Evolutionary conservation across 2,113 vertebrate species (phyloP), one percentile per base, ranked within the genome.

Genomic region (Triplophysa tibetana): DNA sequence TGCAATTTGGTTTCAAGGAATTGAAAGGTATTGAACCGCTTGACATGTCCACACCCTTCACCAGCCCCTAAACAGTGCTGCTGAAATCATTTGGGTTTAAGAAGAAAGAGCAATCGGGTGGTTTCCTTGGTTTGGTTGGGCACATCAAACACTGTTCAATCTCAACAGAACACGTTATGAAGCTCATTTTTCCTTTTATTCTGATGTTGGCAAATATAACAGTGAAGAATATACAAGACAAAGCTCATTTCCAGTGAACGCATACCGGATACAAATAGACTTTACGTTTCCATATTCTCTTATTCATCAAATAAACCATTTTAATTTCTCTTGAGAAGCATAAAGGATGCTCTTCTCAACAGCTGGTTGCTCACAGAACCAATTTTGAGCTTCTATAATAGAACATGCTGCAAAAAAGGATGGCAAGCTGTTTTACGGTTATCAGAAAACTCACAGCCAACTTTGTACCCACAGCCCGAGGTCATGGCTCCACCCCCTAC

Each of bases 11-110:
- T 80, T 48, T 82, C 63, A 72, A 21, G 14, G 72, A 67, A 62
- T 56, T 76, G 82, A 87, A 45, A 75, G 83, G 87, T 77, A 75
- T 82, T 79, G 83, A 89, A 89, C 89, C 82, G 73, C 58, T 79
- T 68, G 66, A 77, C 41, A 72, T 75, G 78, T 72, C 86, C 24
- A 81, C 82, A 81, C 75, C 70, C 82, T 75, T 73, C 33, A 21
- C 54, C 52, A 78, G 65, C 70, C 70, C 70, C 54, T 50, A 76
- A 87, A 84, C 65, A 77, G 79, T 79, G 70, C 76, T 41, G 24
- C 80, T 86, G 52, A 85, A 88, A 88, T 88, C 82, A 82, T 84
- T 73, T 24, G 77, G 33, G 58, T 14, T 70, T 26, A 45, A 8
- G 78, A 38, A 60, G 67, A 75, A 26, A 77, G 79, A 82, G 78